Evolutionary conservation across 2,888 invertebrate species (phyloP).

Genomic region (Colletes collaris): DNA sequence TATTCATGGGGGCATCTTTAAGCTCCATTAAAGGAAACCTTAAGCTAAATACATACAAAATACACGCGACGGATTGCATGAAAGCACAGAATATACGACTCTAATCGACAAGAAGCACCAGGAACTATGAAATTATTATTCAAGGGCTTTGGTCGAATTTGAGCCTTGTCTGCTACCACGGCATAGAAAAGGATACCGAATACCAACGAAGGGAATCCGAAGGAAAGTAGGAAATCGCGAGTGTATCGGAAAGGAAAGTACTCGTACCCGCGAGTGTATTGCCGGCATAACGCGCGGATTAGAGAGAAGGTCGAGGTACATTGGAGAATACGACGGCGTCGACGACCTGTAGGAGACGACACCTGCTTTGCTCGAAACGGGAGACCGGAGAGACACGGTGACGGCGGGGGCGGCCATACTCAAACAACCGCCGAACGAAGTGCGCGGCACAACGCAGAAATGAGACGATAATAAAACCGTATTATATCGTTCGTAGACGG

Average conservation of each 20-base stretch:
- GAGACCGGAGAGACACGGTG: conserved; percentile 37
- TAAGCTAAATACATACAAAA: conserved; percentile 38
- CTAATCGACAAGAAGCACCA: conserved; percentile 18
- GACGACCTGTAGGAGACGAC: conserved; percentile 54
- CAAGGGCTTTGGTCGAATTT: conserved; percentile 39
- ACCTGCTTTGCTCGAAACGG: conserved; percentile 50
- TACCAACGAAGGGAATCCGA: conserved; percentile 37
- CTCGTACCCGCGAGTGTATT: conserved; percentile 21
- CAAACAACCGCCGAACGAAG: conserved; percentile 79
- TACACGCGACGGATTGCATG: not conserved
- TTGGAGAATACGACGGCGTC: conserved; percentile 27
- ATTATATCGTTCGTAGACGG: conserved; percentile 46
- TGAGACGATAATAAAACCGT: conserved; percentile 66
- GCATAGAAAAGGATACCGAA: conserved; percentile 55
- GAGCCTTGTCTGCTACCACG: conserved; percentile 51
- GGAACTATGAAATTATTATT: conserved; percentile 36
- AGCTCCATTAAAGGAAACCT: conserved; percentile 12
- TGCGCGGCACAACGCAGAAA: conserved; percentile 68
- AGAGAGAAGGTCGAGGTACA: conserved; percentile 8
- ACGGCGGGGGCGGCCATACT: conserved; percentile 77
- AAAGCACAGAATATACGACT: not conserved
- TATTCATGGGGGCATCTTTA: not conserved
- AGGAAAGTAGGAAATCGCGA: conserved; percentile 34
- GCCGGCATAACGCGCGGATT: conserved; percentile 16
- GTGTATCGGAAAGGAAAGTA: conserved; percentile 31